Evolutionary conservation across 2,113 vertebrate species (phyloP).

Genomic region (Dipodomys spectabilis): DNA sequence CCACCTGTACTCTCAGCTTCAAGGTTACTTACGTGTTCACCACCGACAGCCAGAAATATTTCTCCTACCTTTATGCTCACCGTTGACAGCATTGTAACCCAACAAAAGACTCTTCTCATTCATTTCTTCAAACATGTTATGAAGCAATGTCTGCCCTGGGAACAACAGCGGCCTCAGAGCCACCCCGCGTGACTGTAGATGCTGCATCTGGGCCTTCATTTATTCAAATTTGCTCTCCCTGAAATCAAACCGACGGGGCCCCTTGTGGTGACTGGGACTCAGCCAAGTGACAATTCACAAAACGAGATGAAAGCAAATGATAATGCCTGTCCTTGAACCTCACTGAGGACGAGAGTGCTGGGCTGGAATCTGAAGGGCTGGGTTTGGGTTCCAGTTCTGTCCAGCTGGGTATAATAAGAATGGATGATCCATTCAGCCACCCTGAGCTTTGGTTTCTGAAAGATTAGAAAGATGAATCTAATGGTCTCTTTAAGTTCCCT

Average conservation of each 20-base stretch:
- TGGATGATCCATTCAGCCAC: background rate
- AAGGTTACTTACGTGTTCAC: background rate
- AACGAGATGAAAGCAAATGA: background rate
- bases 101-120: background rate
- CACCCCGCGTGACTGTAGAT: background rate
- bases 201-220: background rate
- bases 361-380: background rate
- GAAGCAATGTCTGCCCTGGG: background rate
- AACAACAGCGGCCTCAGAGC: background rate
- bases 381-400: background rate
- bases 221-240: background rate
- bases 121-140: conserved; percentile 14
- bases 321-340: background rate
- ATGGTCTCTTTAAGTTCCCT: background rate
- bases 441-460: background rate
- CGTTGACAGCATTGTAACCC: background rate
- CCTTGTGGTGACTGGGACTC: background rate
- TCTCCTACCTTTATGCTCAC: background rate
- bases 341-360: background rate
- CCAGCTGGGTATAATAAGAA: background rate
- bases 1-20: background rate
- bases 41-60: background rate
- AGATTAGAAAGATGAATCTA: background rate
- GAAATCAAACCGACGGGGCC: background rate
- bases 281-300: background rate